Evolutionary conservation across 1,140 invertebrate genomes (phyloP).

Genomic region (Acromyrmex heyeri): DNA sequence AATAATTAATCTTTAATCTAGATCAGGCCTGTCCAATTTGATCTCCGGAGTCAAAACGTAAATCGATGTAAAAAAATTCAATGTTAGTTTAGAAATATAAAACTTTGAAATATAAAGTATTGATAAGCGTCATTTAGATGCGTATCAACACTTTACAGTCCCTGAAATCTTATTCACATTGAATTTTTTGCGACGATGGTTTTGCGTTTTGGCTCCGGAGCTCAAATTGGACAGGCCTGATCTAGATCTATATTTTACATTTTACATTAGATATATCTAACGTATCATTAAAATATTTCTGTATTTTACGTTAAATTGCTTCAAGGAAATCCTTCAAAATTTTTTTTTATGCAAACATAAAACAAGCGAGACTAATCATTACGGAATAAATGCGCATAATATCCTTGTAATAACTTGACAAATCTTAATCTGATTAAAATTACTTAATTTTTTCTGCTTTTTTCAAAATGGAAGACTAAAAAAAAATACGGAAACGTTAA

Average conservation of each 20-base stretch:
- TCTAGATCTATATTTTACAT: not conserved
- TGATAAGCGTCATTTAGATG: too few relatives aligned
- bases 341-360: not conserved
- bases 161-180: too few relatives aligned
- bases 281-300: not conserved
- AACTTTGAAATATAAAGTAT: too few relatives aligned
- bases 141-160: too few relatives aligned
- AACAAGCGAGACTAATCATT: conserved; percentile 2
- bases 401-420: not conserved
- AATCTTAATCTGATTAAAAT: not conserved
- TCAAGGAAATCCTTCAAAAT: conserved; percentile 13
- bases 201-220: too few relatives aligned
- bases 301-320: not conserved
- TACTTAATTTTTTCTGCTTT: not conserved
- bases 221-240: too few relatives aligned
- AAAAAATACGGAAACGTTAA: not conserved
- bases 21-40: too few relatives aligned
- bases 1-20: not conserved
- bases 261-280: not conserved
- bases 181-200: too few relatives aligned
- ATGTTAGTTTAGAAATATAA: too few relatives aligned
- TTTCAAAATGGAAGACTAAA: not conserved
- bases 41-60: too few relatives aligned
- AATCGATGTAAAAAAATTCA: too few relatives aligned
- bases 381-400: not conserved